Evolutionary conservation across 2,797 vertebrate species (phyloP), one percentile per base, ranked within the genome.

Genomic region (Clarias platycephalus): DNA sequence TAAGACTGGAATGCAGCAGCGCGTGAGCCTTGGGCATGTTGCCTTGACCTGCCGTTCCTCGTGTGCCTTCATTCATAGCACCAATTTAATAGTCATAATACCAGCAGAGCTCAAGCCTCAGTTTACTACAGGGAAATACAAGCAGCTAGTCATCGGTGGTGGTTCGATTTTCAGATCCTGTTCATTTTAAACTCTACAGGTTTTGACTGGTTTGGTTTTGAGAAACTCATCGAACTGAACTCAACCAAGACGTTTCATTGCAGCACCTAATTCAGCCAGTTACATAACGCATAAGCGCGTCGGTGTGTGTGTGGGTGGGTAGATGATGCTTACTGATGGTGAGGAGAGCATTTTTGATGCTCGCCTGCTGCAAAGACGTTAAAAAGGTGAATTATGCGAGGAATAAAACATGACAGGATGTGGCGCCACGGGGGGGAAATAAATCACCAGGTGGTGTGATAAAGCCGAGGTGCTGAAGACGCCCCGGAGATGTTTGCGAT

Each of bases 1-100:
- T 85, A 83, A 57, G 66, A 63, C 28, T 79, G 58, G 84, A 89
- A 83, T 63, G 86, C 57, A 8, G 86, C 57, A 8, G 34, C 44
- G 31, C 40, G 28, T 24, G 28, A 10, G 53, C 70, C 55, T 31
- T 34, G 8, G 57, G 68, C 49, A 20, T 4, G 10, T 26, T n/a
- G 22, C 64, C 24, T 81, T 70, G 64, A 64, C 77, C 37, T n/a
- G 13, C 20, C 16, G 22, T 28, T 80, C 40, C 8, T n/a, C n/a
- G 57, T 40, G 31, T 37, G 31, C 31, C 20, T 49, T 26, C 24
- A n/a, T 62, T 63, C 75, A 40, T 22, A 18, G 9, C 75, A 10
- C 15, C 34, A 76, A 58, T 34, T 58, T 57, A 44, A 18, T 64
- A 64, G 37, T 26, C 58, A 10, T 44, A 49, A 64, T 26, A 44